Evolutionary conservation across 35 echinoderm and acorn worm species (phyloP).

Genomic region (Diadema setosum): DNA sequence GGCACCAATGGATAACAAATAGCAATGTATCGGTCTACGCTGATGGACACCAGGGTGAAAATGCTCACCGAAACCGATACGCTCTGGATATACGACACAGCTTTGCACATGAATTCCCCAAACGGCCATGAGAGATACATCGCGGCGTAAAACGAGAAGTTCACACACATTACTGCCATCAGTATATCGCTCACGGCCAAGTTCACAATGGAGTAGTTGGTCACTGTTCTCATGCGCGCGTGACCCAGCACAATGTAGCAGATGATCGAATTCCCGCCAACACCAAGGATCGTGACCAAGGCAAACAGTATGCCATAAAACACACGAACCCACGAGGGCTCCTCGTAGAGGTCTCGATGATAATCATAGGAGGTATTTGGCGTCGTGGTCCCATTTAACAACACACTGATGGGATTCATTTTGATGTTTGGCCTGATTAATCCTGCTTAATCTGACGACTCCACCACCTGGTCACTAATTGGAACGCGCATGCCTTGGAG

Average conservation of each 20-base stretch:
- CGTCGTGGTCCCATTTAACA: too few relatives aligned
- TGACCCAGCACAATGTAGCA: constrained; percentile 95
- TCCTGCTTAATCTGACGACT: too few relatives aligned
- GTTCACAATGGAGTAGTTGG: constrained; percentile 98
- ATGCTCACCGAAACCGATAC: constrained; percentile 96
- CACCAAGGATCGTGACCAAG: constrained; percentile 64
- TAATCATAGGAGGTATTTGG: too few relatives aligned
- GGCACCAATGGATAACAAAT: constrained; percentile 86
- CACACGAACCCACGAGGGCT: constrained; percentile 63
- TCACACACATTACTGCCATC: constrained; percentile 92
- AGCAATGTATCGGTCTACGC: constrained; percentile 85
- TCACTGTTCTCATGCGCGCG: constrained; percentile 92
- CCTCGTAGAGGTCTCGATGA: constrained; percentile 19
- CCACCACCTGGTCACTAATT: too few relatives aligned
- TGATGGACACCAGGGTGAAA: constrained; percentile 89
- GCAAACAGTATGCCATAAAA: constrained; percentile 56
- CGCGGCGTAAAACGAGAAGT: constrained; percentile 80
- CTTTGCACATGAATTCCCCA: constrained; percentile 73
- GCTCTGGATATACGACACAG: constrained; percentile 74
- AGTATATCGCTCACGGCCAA: constrained; percentile 84
- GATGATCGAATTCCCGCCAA: constrained; percentile 81
- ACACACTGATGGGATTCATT: too few relatives aligned
- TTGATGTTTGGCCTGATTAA: too few relatives aligned
- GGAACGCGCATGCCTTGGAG: too few relatives aligned
- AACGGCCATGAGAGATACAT: constrained; percentile 69